Conservation (phyloP, 2,113 vertebrate genomes). For the Marmota flaviventris region DNA sequence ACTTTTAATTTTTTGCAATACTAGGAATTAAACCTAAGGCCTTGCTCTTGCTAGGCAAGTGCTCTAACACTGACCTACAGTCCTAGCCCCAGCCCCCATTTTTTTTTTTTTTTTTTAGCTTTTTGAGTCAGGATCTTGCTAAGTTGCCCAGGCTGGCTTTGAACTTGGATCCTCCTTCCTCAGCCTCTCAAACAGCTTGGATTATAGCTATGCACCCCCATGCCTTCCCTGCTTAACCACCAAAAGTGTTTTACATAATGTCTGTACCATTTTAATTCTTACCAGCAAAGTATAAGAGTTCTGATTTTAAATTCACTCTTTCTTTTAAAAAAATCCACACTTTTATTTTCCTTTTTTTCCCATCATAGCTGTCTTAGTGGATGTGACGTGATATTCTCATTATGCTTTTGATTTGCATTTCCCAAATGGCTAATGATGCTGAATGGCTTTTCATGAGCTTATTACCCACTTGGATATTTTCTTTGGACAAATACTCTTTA, state of each 20-base stretch:
- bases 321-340: background rate
- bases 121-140: background rate
- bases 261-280: background rate
- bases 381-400: background rate
- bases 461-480: conserved; percentile 3
- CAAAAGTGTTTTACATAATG: conserved; percentile 4
- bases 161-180: background rate
- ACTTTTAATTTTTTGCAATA: background rate
- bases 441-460: background rate
- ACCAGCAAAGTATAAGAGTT: background rate
- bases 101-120: too few relatives aligned
- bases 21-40: background rate
- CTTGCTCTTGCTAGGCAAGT: background rate
- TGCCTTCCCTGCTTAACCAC: background rate
- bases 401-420: conserved; percentile 35
- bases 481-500: conserved; percentile 43
- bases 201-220: background rate
- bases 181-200: background rate
- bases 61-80: background rate
- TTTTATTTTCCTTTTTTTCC: background rate
- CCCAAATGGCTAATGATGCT: background rate
- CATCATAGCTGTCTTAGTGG: background rate
- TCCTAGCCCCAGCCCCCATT: background rate
- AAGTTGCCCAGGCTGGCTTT: background rate
- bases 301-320: background rate